A percentile compares a stretch with the other conserved stretches of the same genome.
Conservation (phyloP, 2,113 vertebrate genomes). For the Syrrhaptes paradoxus region DNA sequence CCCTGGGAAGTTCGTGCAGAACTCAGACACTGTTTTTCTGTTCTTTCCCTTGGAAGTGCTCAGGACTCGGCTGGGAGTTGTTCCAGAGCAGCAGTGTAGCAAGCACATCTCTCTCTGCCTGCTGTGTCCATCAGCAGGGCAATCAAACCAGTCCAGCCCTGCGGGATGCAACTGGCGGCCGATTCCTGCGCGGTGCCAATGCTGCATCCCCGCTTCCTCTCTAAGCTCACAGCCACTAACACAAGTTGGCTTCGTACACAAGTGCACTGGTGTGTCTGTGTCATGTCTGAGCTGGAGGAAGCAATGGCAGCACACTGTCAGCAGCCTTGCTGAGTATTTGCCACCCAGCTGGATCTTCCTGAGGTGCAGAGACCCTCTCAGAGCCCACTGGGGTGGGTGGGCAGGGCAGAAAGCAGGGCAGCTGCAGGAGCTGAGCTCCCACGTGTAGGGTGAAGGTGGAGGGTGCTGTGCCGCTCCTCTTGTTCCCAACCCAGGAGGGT, state of each 20-base stretch:
- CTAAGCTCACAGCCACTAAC: neutral
- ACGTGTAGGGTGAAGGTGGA: neutral
- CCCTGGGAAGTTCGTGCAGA: neutral
- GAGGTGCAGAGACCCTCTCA: neutral
- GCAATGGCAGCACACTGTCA: neutral
- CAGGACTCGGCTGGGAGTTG: neutral
- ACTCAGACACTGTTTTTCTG: neutral
- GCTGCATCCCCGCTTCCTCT: neutral
- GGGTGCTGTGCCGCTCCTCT: neutral
- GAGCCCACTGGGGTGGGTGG: neutral
- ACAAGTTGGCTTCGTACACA: neutral
- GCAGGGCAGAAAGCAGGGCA: neutral
- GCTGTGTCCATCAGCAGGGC: neutral
- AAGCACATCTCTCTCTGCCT: neutral
- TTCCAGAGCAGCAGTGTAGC: neutral
- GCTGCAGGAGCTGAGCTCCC: neutral
- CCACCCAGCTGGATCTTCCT: neutral
- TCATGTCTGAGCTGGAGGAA: neutral
- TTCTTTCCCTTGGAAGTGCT: neutral
- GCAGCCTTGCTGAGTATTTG: neutral
- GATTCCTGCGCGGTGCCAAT: accelerated
- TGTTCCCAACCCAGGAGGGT: neutral
- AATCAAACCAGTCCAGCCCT: neutral
- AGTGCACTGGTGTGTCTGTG: neutral
- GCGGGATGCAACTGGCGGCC: neutral